Conservation (phyloP, 2,797 vertebrate species). For the Falco rusticolus region DNA sequence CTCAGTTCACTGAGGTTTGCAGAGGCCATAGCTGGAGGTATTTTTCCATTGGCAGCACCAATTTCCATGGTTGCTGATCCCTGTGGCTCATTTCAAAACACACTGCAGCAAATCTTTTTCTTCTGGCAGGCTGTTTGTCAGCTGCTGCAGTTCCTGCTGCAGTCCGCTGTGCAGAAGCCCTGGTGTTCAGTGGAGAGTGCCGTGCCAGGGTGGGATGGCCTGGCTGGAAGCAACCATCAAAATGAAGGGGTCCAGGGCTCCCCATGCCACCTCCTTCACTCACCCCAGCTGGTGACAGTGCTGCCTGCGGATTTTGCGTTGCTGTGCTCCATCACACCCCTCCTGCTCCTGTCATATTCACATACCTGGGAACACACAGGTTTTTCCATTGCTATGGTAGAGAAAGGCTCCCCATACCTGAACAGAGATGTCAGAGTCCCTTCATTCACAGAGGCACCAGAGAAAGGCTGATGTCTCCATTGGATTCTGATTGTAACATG, state of each 20-base stretch:
- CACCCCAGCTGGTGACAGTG: no score
- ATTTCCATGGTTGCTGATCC: conserved; percentile 2
- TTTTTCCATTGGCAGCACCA: not conserved
- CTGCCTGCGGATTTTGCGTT: not conserved
- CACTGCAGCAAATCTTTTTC: not conserved
- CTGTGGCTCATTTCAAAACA: not conserved
- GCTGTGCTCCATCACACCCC: not conserved
- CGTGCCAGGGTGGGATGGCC: not conserved
- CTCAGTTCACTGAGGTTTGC: not conserved
- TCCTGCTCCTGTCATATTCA: not conserved
- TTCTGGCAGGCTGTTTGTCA: not conserved
- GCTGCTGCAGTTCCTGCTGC: not conserved
- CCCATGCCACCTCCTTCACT: not conserved
- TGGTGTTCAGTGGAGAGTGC: not conserved
- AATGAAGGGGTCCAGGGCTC: not conserved
- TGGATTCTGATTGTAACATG: not conserved
- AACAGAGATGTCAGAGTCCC: not conserved
- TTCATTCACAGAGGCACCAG: not conserved
- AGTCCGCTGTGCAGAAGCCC: not conserved
- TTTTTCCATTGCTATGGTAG: not conserved
- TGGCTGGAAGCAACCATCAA: not conserved
- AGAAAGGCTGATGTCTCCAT: not conserved
- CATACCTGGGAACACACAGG: not conserved
- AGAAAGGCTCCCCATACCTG: not conserved
- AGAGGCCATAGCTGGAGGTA: not conserved